These are phyloP conservation scores for Nicator chloris DNA, from an alignment of 2,113 vertebrate species.

Conservation along the genomic window DNA sequence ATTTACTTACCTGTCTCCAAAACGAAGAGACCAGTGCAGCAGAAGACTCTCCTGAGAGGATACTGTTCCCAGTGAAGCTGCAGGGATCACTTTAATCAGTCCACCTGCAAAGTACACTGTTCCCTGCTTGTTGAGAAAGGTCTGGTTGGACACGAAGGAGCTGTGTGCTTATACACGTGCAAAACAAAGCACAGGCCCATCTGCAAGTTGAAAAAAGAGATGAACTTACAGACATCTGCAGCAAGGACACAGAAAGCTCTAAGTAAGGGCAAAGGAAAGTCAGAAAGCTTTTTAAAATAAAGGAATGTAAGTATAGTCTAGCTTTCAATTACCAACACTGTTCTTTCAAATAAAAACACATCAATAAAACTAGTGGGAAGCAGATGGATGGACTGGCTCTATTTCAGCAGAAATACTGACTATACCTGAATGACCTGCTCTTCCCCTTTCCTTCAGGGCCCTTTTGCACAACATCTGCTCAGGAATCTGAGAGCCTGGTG, in stretches of 20 bases:
- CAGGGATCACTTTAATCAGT: neutral
- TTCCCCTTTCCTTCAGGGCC: neutral
- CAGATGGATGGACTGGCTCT: neutral
- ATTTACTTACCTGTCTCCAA: neutral
- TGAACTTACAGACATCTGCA: neutral
- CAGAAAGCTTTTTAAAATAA: neutral
- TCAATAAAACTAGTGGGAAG: neutral
- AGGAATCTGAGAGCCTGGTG: neutral
- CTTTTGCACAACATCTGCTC: neutral
- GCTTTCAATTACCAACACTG: neutral
- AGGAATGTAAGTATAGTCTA: neutral
- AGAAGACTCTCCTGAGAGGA: neutral
- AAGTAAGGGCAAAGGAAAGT: neutral
- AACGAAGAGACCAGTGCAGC: neutral
- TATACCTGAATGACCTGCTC: neutral
- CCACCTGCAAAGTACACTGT: neutral
- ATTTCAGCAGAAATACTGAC: neutral
- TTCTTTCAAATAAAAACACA: neutral
- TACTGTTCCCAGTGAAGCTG: neutral
- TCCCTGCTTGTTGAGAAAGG: neutral
- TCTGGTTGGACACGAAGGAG: neutral
- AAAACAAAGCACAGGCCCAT: neutral
- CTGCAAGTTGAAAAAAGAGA: neutral
- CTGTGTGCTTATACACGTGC: fast-evolving
- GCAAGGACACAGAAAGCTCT: neutral